Percentiles rank a stretch among this genome's conserved stretches.
phyloP scores from a whole-genome alignment of 2,113 vertebrate genomes.

The Cryptoleucopteryx plumbea region DNA sequence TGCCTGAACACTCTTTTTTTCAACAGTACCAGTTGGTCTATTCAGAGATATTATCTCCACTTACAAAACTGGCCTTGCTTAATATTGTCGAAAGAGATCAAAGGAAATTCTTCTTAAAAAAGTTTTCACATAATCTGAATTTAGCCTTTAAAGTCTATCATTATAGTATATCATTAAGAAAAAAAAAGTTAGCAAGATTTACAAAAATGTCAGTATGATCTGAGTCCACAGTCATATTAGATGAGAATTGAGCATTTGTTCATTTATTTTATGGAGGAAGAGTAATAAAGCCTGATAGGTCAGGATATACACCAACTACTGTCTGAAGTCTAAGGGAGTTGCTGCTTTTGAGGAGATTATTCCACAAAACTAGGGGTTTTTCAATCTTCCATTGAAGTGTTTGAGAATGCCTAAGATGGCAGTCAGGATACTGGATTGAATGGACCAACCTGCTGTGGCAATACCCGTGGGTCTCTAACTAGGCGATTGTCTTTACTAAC shows the following conservation, averaged over 20 bases:
- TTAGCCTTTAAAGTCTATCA: not conserved
- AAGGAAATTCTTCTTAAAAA: not conserved
- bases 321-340: not conserved
- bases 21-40: not conserved
- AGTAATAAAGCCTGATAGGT: not conserved
- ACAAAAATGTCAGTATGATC: not conserved
- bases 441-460: not conserved
- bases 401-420: not conserved
- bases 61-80: not conserved
- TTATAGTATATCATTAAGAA: not conserved
- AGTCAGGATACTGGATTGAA: not conserved
- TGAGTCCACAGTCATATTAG: not conserved
- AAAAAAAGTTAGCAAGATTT: not conserved
- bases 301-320: not conserved
- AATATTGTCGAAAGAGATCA: not conserved
- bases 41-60: not conserved
- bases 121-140: not conserved
- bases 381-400: not conserved
- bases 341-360: not conserved
- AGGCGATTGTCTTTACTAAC: not conserved
- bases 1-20: not conserved
- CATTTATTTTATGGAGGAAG: not conserved
- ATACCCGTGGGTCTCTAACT: not conserved
- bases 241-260: not conserved
- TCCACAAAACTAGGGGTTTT: not conserved